Evolutionary conservation across 2,888 invertebrate species (phyloP), one percentile per base, ranked within the genome.

Genomic region (Volucella bombylans): DNA sequence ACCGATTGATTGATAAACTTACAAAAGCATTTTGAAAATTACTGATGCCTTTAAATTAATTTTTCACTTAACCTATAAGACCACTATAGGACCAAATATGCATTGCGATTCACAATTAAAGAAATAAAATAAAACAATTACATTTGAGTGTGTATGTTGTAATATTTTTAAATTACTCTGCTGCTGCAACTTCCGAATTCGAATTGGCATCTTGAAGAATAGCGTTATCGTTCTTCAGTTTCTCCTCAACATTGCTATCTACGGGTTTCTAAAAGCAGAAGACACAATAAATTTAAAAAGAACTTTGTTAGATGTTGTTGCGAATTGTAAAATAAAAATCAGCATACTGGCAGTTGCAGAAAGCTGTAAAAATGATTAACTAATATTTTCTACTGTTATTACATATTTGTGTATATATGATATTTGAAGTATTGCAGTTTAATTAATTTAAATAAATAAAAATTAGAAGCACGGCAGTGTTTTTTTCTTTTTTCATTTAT

Each of bases 1-100:
- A 41, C 69, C 55, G 52, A 78, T 61, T 23, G 52, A 45, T 31
- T 6, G 31, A 31, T 31, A 31, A 47, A 57, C 68, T 55, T 47
- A 69, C 45, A 61, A 55, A 77, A 55, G 77, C 77, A 31, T 73
- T 45, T 15, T 45, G 23, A 49, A 12, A 65, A 62, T 57, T 78
- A 59, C 50, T 59, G 14, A 47, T 65, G 41, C 2, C 31, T 43
- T 55, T 39, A 43, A 57, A 59, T 74, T 69, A 78, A 65, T 64
- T 79, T 45, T 45, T 52, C 10, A 69, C 83, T 79, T 83, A 83
- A 76, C 61, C 80, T 83, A 83, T 76, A 83, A 83, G 83, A 83
- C 83, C 83, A 76, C 83, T 61, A 61, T 69, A 65, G 69, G 59
- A 83, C 74, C 59, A 79, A 79, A 65, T 71, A 80, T 74, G 73